Evolutionary conservation across 2,888 invertebrate species (phyloP).

Genomic region (Athalia rosae): DNA sequence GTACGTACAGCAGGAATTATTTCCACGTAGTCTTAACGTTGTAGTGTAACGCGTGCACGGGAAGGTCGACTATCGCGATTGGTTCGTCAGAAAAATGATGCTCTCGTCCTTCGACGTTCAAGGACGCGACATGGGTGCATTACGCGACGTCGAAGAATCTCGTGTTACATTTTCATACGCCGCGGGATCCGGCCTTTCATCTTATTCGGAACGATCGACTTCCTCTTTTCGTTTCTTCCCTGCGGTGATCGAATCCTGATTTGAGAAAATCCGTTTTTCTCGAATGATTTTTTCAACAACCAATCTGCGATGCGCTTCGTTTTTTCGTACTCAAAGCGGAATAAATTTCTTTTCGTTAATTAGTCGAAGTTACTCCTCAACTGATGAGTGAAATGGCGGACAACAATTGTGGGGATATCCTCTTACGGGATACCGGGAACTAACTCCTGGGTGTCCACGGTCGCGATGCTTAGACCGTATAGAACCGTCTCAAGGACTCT

Average conservation of each 20-base stretch:
- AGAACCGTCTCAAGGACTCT: slow-evolving; percentile 36
- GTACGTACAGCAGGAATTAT: not conserved
- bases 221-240: not conserved
- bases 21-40: too few species aligned
- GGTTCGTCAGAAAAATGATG: slow-evolving; percentile 11
- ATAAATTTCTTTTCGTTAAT: slow-evolving; percentile 10
- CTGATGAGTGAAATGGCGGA: slow-evolving; percentile 17
- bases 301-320: not conserved
- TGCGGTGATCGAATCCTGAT: not conserved
- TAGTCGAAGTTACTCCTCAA: slow-evolving; percentile 26
- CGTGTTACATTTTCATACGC: not conserved
- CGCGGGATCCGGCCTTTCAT: not conserved
- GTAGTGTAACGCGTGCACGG: not conserved
- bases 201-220: not conserved
- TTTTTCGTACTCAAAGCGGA: not conserved
- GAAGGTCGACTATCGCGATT: slow-evolving; percentile 29
- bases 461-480: slow-evolving; percentile 26
- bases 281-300: too few species aligned
- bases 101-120: slow-evolving; percentile 22
- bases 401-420: slow-evolving; percentile 14
- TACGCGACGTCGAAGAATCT: not conserved
- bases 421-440: not conserved
- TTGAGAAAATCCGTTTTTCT: not conserved
- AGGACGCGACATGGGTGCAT: not conserved
- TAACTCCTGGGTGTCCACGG: not conserved